These are phyloP conservation scores for Heliopora coerulea DNA, from an alignment of 92 coral and sea anemone genomes.

Conservation along the genomic window DNA sequence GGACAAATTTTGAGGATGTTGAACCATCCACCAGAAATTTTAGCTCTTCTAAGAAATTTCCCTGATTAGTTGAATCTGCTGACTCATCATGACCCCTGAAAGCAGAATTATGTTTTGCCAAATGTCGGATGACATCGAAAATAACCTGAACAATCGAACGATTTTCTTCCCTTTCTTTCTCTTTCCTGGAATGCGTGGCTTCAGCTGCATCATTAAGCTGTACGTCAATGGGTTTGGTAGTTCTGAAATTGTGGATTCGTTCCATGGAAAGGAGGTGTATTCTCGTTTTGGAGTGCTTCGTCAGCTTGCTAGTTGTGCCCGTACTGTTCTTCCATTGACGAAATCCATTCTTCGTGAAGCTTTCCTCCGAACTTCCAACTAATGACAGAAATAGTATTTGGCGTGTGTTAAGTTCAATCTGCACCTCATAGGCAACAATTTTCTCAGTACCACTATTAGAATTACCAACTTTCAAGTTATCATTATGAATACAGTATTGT, in stretches of 20 bases:
- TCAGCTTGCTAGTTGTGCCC: constrained; percentile 22
- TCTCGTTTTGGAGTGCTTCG: constrained; percentile 21
- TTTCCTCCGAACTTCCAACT: constrained; percentile 33
- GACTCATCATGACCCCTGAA: constrained; percentile 47
- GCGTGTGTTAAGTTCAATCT: no score
- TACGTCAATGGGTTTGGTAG: constrained; percentile 8
- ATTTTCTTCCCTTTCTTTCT: constrained; percentile 43
- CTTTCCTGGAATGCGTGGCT: constrained; percentile 9
- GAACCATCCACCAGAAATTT: constrained; percentile 32
- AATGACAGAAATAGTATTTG: no score
- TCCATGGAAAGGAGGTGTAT: constrained; percentile 8
- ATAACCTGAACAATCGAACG: constrained; percentile 38
- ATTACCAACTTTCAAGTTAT: no score
- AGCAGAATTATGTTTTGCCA: constrained; percentile 46
- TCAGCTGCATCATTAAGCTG: constrained; percentile 15
- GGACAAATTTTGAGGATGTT: constrained; percentile 36
- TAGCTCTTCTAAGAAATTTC: constrained; percentile 46
- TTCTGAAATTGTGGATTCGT: constrained; percentile 14
- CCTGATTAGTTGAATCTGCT: constrained; percentile 35
- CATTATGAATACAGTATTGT: no score
- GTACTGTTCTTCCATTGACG: constrained; percentile 22
- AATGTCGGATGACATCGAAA: constrained; percentile 41
- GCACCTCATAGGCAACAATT: no score
- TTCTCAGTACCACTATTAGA: no score
- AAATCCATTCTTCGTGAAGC: constrained; percentile 27